phyloP scores from a whole-genome alignment of 1,140 invertebrate species.

The Apocrypta bakeri region DNA sequence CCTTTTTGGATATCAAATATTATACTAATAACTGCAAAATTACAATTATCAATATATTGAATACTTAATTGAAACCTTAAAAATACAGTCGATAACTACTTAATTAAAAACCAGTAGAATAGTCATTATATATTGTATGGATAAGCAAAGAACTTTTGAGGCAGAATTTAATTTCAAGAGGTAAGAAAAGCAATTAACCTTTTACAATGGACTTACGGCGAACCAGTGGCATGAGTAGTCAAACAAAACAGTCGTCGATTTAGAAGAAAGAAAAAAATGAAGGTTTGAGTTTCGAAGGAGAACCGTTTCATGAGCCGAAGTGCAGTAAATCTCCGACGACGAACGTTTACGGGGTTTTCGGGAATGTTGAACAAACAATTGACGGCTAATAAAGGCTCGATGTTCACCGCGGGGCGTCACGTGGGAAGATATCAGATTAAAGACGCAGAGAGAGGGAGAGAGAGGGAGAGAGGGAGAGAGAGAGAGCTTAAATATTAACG shows the following conservation, averaged over 20 bases:
- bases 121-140: no score
- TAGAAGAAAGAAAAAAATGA: not conserved
- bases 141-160: no score
- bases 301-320: slow-evolving; percentile 22
- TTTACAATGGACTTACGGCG: not conserved
- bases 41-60: no score
- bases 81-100: no score
- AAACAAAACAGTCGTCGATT: not conserved
- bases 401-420: slow-evolving; percentile 67
- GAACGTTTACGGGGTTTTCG: slow-evolving; percentile 73
- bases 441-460: slow-evolving; percentile 36
- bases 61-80: no score
- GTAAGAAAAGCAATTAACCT: not conserved
- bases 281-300: not conserved
- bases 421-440: slow-evolving; percentile 71
- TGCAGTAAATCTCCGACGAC: slow-evolving; percentile 69
- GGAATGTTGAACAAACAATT: slow-evolving; percentile 75
- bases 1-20: no score
- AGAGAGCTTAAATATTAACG: slow-evolving; percentile 13
- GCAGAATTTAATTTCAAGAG: not conserved
- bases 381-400: slow-evolving; percentile 72
- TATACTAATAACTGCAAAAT: no score
- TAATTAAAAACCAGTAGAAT: no score
- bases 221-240: not conserved
- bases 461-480: no score